These are phyloP conservation scores for Sebastolobus altivelis DNA, from an alignment of 2,797 vertebrate species.

Conservation along the genomic window DNA sequence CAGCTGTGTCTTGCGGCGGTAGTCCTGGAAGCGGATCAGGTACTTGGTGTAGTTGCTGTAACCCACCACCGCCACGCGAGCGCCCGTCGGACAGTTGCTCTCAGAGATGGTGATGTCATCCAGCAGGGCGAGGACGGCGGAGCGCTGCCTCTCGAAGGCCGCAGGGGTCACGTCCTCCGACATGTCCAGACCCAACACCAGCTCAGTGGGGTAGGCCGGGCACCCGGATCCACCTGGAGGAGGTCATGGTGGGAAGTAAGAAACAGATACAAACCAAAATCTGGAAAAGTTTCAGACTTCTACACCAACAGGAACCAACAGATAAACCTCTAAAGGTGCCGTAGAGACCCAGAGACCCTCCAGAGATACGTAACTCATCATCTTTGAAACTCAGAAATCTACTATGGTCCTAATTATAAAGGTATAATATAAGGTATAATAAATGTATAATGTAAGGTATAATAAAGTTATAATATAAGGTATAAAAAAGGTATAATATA, in stretches of 20 bases:
- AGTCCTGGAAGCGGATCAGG: conserved; percentile 90
- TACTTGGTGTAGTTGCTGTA: conserved; percentile 84
- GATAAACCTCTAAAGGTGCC: no score
- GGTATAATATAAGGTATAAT: no score
- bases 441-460: no score
- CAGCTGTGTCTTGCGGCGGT: conserved; percentile 76
- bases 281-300: not conserved
- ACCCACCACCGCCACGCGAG: conserved; percentile 87
- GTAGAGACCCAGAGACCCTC: no score
- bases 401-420: no score
- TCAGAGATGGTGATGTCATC: conserved; percentile 84
- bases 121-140: conserved; percentile 82
- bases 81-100: conserved; percentile 89
- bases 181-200: conserved; percentile 91
- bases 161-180: conserved; percentile 80
- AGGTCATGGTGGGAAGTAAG: not conserved
- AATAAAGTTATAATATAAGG: no score
- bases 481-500: no score
- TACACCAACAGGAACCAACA: not conserved
- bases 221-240: conserved; percentile 63
- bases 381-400: no score
- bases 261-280: not conserved
- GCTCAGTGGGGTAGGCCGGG: conserved; percentile 89
- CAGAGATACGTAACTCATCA: no score
- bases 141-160: conserved; percentile 88